phyloP scores from a whole-genome alignment of 2,797 vertebrate genomes.

The Macroramphosus scolopax region DNA sequence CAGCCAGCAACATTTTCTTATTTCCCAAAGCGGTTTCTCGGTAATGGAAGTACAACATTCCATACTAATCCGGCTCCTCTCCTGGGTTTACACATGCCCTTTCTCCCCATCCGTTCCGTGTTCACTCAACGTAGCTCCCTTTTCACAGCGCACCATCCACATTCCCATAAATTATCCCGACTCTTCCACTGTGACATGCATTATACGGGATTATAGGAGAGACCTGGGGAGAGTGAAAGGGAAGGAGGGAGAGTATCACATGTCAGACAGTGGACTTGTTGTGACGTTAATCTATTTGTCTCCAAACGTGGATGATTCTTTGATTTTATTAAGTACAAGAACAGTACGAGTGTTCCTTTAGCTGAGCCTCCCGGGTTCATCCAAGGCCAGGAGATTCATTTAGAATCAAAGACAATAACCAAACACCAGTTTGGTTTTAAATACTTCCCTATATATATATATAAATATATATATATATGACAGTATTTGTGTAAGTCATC shows the following conservation, averaged over 20 bases:
- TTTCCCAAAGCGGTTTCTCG: constrained; percentile 51
- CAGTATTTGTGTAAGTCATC: no score
- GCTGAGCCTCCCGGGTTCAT: constrained; percentile 11
- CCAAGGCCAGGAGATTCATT: constrained; percentile 15
- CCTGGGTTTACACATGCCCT: constrained; percentile 36
- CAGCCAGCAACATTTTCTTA: constrained; percentile 53
- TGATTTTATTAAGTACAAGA: constrained; percentile 22
- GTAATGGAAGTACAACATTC: constrained; percentile 67
- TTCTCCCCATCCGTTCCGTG: constrained; percentile 16
- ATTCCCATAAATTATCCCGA: constrained; percentile 23
- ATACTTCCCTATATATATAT: no score
- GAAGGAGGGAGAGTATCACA: background rate
- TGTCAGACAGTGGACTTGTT: constrained; percentile 3
- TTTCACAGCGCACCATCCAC: constrained; percentile 23
- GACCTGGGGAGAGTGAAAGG: background rate
- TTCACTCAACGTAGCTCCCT: constrained; percentile 35
- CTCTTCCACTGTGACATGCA: constrained; percentile 29
- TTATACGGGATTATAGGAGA: constrained; percentile 7
- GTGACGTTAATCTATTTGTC: constrained; percentile 27
- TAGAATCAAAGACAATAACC: constrained; percentile 8
- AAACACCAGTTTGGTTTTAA: no score
- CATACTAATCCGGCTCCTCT: constrained; percentile 54
- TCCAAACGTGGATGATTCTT: constrained; percentile 19
- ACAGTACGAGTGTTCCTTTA: no score
- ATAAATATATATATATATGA: no score